Evolutionary conservation across 2,888 invertebrate genomes (phyloP).

Genomic region (Copidosoma aretas): DNA sequence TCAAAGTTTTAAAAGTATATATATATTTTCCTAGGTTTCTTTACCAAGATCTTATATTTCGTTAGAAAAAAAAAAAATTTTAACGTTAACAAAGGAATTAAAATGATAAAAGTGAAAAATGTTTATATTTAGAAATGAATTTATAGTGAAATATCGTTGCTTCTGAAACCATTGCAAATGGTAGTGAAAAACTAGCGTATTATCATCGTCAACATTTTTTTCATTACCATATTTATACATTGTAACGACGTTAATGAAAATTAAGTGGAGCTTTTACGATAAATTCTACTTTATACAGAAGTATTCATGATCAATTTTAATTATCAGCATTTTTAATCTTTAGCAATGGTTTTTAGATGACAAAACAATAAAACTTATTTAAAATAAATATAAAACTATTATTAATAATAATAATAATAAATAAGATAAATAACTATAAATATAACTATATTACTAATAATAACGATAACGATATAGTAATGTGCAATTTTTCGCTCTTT

Average conservation of each 20-base stretch:
- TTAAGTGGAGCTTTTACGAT: not conserved
- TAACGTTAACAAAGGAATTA: not conserved
- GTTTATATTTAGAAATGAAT: conserved; percentile 28
- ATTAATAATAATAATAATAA: conserved; percentile 16
- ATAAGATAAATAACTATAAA: conserved; percentile 27
- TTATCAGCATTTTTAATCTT: not conserved
- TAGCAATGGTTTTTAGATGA: not conserved
- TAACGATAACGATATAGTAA: conserved; percentile 26
- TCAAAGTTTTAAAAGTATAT: conserved; percentile 31
- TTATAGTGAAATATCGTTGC: conserved; percentile 2
- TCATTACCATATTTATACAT: not conserved
- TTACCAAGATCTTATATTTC: conserved; percentile 10
- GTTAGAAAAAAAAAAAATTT: conserved; percentile 13
- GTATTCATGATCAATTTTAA: not conserved
- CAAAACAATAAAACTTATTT: conserved; percentile 7
- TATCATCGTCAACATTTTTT: not conserved
- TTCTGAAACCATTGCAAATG: not conserved
- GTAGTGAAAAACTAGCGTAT: not conserved
- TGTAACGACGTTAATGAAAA: no score
- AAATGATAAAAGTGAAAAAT: conserved; percentile 16
- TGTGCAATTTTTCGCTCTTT: conserved; percentile 39
- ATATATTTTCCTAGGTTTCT: conserved; percentile 13
- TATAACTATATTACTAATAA: conserved; percentile 16
- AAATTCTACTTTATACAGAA: not conserved
- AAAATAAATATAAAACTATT: conserved; percentile 18